Evolutionary conservation across 2,888 invertebrate genomes (phyloP).

Genomic region (Germaria angustata): DNA sequence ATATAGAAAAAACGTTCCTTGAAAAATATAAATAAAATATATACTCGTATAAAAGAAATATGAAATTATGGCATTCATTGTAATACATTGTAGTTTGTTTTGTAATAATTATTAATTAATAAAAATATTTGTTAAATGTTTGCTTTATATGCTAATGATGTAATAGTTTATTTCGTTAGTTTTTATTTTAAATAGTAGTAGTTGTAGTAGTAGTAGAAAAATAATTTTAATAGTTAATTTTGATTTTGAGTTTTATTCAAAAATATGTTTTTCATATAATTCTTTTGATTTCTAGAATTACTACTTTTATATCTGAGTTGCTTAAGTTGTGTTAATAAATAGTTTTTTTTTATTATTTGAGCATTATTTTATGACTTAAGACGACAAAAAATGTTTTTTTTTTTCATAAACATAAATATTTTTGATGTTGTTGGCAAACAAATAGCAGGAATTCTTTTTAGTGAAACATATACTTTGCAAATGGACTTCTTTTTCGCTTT

Average conservation of each 20-base stretch:
- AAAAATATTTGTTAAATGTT: constrained; percentile 20
- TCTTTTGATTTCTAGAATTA: constrained; percentile 40
- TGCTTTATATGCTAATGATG: constrained; percentile 26
- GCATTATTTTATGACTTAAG: background rate
- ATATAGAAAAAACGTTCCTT: constrained; percentile 9
- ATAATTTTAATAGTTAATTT: constrained; percentile 54
- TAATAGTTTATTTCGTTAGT: constrained; percentile 42
- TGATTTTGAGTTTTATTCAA: constrained; percentile 50
- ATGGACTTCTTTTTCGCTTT: no score
- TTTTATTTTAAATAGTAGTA: constrained; percentile 40
- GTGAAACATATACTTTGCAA: background rate
- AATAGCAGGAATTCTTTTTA: no score
- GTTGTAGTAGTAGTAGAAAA: constrained; percentile 50
- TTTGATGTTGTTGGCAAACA: background rate
- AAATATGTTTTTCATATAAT: constrained; percentile 20
- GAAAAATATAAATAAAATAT: background rate
- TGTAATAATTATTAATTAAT: constrained; percentile 32
- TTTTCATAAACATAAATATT: no score
- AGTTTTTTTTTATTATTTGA: constrained; percentile 37
- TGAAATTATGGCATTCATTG: constrained; percentile 57
- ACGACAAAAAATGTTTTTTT: background rate
- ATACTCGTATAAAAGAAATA: constrained; percentile 6
- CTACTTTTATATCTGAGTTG: constrained; percentile 31
- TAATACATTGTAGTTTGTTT: constrained; percentile 43
- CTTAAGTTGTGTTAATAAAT: constrained; percentile 36